A percentile compares a stretch with the other conserved stretches of the same genome.
Evolutionary conservation across 2,797 vertebrate species (phyloP).

Genomic region (Meriones psammophilus): DNA sequence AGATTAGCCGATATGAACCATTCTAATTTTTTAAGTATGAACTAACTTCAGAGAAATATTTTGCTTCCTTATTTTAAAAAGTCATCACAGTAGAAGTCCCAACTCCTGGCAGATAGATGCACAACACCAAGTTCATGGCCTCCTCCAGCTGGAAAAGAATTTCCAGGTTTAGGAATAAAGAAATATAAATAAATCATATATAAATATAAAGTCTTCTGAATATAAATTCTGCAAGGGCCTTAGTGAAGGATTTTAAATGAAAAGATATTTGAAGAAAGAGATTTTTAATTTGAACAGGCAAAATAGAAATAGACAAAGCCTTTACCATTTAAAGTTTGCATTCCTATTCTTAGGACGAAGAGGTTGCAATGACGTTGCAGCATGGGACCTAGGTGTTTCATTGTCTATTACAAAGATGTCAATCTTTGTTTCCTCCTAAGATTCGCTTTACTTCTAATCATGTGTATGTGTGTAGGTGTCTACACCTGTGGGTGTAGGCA

Average conservation of each 20-base stretch:
- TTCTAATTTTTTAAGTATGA: conserved; percentile 65
- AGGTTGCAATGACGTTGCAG: neutral
- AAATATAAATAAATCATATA: neutral
- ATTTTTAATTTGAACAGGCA: neutral
- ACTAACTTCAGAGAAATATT: conserved; percentile 15
- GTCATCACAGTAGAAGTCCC: neutral
- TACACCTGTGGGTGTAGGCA: too few species aligned
- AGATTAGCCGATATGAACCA: conserved; percentile 29
- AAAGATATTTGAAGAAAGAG: neutral
- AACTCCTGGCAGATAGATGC: neutral
- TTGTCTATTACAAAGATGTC: too few species aligned
- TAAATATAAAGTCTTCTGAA: neutral
- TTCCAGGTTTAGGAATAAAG: neutral
- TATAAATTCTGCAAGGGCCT: neutral
- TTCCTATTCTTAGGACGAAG: too few species aligned
- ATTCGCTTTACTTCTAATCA: neutral
- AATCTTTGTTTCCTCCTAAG: too few species aligned
- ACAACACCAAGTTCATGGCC: neutral
- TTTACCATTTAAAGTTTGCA: neutral
- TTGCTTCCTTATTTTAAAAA: conserved; percentile 65
- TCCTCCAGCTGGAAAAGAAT: neutral
- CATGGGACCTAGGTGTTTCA: neutral
- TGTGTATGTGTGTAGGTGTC: neutral
- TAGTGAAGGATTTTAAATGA: neutral
- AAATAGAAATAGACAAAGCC: neutral